Evolutionary conservation across 1,140 invertebrate species (phyloP).

Genomic region (Drosophila santomea): DNA sequence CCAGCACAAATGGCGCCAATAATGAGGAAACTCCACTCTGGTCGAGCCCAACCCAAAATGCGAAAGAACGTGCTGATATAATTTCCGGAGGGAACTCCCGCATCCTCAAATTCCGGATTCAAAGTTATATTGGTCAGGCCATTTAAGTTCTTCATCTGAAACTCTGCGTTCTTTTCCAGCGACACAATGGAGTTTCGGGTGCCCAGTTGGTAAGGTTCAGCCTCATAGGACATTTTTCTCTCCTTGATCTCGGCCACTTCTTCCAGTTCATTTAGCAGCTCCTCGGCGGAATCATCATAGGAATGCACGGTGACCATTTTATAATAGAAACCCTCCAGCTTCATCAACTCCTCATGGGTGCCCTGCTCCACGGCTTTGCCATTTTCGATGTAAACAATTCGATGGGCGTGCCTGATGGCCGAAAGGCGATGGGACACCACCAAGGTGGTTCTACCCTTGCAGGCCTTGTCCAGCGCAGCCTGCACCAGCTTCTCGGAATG

Average conservation of each 20-base stretch:
- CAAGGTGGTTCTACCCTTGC: constrained; percentile 92
- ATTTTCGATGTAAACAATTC: constrained; percentile 91
- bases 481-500: constrained; percentile 91
- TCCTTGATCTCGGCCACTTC: constrained; percentile 88
- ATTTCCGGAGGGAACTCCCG: constrained; percentile 22
- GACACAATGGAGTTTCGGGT: constrained; percentile 31
- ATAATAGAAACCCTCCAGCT: constrained; percentile 89
- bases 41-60: constrained; percentile 89
- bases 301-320: constrained; percentile 88
- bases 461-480: constrained; percentile 89
- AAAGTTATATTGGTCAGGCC: not conserved
- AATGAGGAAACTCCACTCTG: constrained; percentile 91
- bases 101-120: constrained; percentile 3
- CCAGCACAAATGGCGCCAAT: constrained; percentile 90
- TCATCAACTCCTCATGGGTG: constrained; percentile 91
- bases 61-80: constrained; percentile 85
- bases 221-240: constrained; percentile 56
- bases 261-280: constrained; percentile 87
- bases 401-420: constrained; percentile 92
- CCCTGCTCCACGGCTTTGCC: constrained; percentile 91
- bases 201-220: constrained; percentile 17
- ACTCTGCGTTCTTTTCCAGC: constrained; percentile 63
- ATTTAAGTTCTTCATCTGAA: constrained; percentile 67
- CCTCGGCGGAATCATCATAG: constrained; percentile 68
- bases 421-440: constrained; percentile 95